phyloP scores from a whole-genome alignment of 2,113 vertebrate species.

The Campylorhamphus procurvoides region DNA sequence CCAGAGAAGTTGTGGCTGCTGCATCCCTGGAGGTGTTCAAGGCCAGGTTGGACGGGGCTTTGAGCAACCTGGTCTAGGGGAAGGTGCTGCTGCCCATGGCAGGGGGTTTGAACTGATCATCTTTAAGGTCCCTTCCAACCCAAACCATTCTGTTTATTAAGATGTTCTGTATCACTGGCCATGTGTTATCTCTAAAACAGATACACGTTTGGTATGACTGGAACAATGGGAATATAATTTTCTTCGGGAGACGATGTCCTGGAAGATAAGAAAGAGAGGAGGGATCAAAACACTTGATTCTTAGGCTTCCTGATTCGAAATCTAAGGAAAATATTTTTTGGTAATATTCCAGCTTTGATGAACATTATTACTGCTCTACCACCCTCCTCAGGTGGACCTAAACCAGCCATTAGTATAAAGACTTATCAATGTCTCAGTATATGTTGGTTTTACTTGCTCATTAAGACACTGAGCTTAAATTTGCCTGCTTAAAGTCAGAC shows the following conservation, averaged over 20 bases:
- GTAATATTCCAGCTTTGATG: neutral
- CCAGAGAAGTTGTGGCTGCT: neutral
- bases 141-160: neutral
- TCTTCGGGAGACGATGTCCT: neutral
- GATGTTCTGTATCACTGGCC: neutral
- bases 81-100: neutral
- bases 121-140: neutral
- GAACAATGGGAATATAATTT: neutral
- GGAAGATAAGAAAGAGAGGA: neutral
- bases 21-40: neutral
- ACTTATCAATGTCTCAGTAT: neutral
- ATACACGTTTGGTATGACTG: neutral
- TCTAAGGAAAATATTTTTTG: neutral
- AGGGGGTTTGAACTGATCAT: neutral
- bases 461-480: neutral
- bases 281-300: neutral
- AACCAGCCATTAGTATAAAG: neutral
- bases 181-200: neutral
- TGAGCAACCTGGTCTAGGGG: neutral
- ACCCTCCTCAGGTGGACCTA: neutral
- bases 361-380: neutral
- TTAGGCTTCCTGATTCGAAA: neutral
- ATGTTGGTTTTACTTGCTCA: neutral
- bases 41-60: neutral
- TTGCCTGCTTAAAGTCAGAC: neutral